A percentile compares a stretch with the other conserved stretches of the same genome.
phyloP scores from a whole-genome alignment of 2,888 invertebrate species.

The Chouioia cunea region DNA sequence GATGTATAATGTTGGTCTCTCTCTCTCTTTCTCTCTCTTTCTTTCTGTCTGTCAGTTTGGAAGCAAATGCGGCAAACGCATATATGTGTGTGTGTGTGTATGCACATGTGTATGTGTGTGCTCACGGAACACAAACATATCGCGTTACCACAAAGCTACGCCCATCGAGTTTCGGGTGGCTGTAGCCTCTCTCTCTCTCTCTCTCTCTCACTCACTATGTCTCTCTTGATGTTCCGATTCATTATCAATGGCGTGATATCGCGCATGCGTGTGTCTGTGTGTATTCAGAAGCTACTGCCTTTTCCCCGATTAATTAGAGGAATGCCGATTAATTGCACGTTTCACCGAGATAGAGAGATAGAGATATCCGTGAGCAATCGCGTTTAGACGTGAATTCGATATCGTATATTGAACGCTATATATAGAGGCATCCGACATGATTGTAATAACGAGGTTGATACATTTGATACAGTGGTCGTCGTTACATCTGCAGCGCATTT shows the following conservation, averaged over 20 bases:
- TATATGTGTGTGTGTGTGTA: slow-evolving; percentile 16
- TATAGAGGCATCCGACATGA: no score
- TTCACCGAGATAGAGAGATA: neutral
- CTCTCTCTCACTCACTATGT: no score
- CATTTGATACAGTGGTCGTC: no score
- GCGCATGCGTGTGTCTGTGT: no score
- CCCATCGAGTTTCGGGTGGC: slow-evolving; percentile 61
- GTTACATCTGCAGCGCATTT: no score
- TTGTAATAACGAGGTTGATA: no score
- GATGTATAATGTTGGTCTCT: slow-evolving; percentile 38
- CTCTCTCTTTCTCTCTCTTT: slow-evolving; percentile 6
- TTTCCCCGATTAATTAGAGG: slow-evolving; percentile 17
- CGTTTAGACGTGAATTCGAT: neutral
- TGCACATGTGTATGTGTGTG: slow-evolving; percentile 32
- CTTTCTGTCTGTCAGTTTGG: neutral
- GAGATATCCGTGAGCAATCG: slow-evolving; percentile 7
- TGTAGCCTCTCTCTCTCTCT: slow-evolving; percentile 26
- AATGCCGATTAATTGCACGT: neutral
- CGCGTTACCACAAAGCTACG: slow-evolving; percentile 60
- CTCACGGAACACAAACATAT: slow-evolving; percentile 58
- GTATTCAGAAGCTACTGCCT: neutral
- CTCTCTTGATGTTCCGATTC: no score
- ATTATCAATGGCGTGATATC: no score
- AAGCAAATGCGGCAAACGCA: neutral
- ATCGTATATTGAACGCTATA: no score